Evolutionary conservation across 2,888 invertebrate species (phyloP), one percentile per base, ranked within the genome.

Genomic region (Malthinus seriepunctatus): DNA sequence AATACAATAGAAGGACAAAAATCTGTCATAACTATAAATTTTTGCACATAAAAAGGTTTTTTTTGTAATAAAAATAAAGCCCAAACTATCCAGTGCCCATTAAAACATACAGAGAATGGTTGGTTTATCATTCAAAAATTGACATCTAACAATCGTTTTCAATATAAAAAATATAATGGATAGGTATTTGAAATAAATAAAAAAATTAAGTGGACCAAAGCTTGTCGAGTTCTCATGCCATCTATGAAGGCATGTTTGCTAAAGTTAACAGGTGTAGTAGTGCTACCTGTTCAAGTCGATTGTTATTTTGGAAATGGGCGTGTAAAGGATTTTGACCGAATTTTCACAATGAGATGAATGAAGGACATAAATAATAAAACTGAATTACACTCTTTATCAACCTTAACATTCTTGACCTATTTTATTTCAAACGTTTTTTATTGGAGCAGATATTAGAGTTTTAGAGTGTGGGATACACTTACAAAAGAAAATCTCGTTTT

Each of bases 141-240:
- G 52, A 48, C 57, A 33, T 32, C 37, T 35, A 32, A 38, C 37
- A 48, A 58, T 52, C 52, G 57, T 39, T 58, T 49, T 32, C 10
- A 49, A 37, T 48, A 58, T 23, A 52, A 51, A 51, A 57, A 58
- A 34, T 51, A 48, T 51, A 58, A 58, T 58, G 49, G 52, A 58
- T 58, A 48, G 48, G 57, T 52, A 35, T 11, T 23, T 37, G 34
- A 37, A 46, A 14, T 12, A 32, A 32, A 23, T 32, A 34, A 53
- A 56, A 23, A 50, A 50, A 51, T 8, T 42, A 33, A 56, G 47
- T 51, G 56, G 52, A 42, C 49, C 48, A 42, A 37, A 38, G 11
- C 31, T 52, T 46, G 12, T 14, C 11, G 39, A 37, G 42, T 59
- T 59, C 59, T 59, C 59, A 59, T 54, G 59, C 53, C 59, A 59